Base-by-base conservation (phyloP, 23 tunicate species). In the Trididemnum clinides region DNA sequence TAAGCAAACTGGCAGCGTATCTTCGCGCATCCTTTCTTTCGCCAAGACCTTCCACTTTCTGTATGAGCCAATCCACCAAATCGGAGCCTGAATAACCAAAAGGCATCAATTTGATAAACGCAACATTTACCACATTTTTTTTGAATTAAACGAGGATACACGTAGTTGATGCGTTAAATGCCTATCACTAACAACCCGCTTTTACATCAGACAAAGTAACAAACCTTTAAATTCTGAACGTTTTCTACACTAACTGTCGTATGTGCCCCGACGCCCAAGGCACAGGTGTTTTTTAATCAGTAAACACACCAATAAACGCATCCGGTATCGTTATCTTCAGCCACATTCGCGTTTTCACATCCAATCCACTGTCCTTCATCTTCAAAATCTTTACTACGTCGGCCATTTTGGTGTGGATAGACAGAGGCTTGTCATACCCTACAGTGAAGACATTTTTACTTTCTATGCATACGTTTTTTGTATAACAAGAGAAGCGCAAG, bases 21-120 rank as follows among this genome's bases (percentile, higher is more conserved):
- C 91, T 91, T 26, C 99, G 71, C 10, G 99, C 99, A 34, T 85
- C 99, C 72, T 90, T 59, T 4, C 99, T 84, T 50, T 96, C 99
- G n/a, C 69, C 84, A 5, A 96, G 70, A 2, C 99, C 99, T 32
- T 91, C 96, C 50, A 96, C 94, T 62, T 89, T 89, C 65, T 84
- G 91, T 31, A 57, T 81, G 58, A 96, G 73, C 99, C 99, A 96
- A n/a, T 96, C 99, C 27, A 96, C 94, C 1, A 96, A 84, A 74
- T 96, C 99, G 1, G 99, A 96, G 23, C 99, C 98, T 94, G 82
- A 28, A 77, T n/a, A n/a, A n/a, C n/a, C n/a, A n/a, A n/a, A n/a
- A n/a, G n/a, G n/a, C n/a, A n/a, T n/a, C n/a, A n/a, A n/a, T n/a
- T n/a, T n/a, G n/a, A n/a, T n/a, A n/a, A n/a, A n/a, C n/a, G n/a